Evolutionary conservation across 1,140 invertebrate genomes (phyloP).

Genomic region (Aricia agestis): DNA sequence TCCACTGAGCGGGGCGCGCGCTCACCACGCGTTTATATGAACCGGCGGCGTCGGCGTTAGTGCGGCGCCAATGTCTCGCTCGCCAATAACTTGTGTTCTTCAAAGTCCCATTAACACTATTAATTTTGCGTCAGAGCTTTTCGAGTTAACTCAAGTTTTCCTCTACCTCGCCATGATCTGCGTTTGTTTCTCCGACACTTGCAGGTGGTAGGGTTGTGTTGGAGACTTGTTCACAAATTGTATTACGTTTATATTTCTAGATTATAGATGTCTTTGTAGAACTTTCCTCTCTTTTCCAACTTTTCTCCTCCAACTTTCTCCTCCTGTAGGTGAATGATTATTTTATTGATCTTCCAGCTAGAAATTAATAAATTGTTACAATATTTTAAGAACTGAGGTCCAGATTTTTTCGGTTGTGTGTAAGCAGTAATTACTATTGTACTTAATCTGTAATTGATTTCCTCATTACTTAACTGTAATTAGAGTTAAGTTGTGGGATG

Average conservation of each 20-base stretch:
- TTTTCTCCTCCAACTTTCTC: too few relatives aligned
- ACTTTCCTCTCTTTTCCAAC: background rate
- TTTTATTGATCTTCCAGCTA: too few relatives aligned
- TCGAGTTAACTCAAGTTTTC: conserved; percentile 28
- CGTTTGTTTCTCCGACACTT: background rate
- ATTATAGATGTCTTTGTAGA: background rate
- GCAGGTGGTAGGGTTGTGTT: background rate
- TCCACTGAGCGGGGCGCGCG: conserved; percentile 56
- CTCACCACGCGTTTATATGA: conserved; percentile 51
- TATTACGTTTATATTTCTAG: too few relatives aligned
- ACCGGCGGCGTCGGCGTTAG: conserved; percentile 32
- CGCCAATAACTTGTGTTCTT: conserved; percentile 36
- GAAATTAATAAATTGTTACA: background rate
- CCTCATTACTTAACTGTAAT: background rate
- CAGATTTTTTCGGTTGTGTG: background rate
- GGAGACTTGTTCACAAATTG: background rate
- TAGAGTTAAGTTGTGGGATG: background rate
- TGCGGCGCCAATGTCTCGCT: conserved; percentile 33
- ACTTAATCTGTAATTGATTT: background rate
- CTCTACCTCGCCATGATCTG: background rate
- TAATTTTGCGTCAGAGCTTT: conserved; percentile 38
- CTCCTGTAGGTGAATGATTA: too few relatives aligned
- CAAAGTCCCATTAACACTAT: conserved; percentile 41
- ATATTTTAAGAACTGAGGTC: background rate
- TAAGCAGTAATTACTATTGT: background rate